phyloP scores from a whole-genome alignment of 2,888 invertebrate species.

The Cephonodes hylas region DNA sequence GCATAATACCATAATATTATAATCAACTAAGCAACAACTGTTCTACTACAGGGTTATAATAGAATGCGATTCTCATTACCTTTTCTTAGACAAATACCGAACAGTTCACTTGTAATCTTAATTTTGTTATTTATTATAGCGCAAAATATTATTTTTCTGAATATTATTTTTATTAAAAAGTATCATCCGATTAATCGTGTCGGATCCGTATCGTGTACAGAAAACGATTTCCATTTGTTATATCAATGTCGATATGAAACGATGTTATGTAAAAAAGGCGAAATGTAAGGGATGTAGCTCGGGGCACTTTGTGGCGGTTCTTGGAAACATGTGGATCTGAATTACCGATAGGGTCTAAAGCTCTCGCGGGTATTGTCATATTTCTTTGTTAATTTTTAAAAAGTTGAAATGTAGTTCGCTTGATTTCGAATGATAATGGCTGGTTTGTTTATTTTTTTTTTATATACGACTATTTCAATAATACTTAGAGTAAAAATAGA shows the following conservation, averaged over 20 bases:
- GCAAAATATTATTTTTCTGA: no score
- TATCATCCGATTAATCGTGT: not conserved
- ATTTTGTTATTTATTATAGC: no score
- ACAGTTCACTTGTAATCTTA: no score
- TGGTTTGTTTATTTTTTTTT: no score
- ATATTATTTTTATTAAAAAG: not conserved
- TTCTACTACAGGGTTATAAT: no score
- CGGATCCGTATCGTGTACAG: not conserved
- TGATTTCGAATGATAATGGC: not conserved
- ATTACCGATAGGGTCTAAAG: not conserved
- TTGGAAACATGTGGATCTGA: not conserved
- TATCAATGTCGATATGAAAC: conserved; percentile 10
- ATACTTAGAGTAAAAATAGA: no score
- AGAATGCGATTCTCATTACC: no score
- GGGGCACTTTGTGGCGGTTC: not conserved
- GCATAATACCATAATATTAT: no score
- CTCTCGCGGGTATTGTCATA: not conserved
- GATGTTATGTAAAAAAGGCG: conserved; percentile 11
- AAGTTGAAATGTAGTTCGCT: not conserved
- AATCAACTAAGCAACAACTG: no score
- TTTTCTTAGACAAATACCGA: no score
- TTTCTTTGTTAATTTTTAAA: not conserved
- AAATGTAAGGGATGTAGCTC: not conserved
- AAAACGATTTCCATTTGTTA: not conserved
- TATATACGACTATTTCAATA: no score